phyloP scores from a whole-genome alignment of 2,888 invertebrate genomes.

The Opisthograptis luteolata region DNA sequence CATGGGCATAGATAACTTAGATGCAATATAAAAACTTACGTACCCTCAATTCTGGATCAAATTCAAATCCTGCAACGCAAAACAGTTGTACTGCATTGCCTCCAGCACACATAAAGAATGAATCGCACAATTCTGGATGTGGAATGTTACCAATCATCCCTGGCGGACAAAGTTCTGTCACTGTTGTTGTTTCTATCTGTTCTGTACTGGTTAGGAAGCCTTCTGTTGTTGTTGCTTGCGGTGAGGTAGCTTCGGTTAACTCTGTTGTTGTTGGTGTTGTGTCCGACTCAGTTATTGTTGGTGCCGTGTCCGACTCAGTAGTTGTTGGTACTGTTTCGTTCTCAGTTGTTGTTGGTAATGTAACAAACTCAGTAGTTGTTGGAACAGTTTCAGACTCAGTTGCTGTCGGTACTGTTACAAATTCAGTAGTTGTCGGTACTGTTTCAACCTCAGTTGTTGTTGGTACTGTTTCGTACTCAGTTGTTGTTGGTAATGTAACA shows the following conservation, averaged over 20 bases:
- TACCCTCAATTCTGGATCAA: constrained; percentile 13
- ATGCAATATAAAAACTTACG: background rate
- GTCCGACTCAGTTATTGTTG: background rate
- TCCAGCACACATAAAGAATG: constrained; percentile 12
- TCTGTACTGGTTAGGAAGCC: constrained; percentile 16
- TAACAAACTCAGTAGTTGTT: too few relatives aligned
- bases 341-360: too few relatives aligned
- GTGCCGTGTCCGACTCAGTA: too few relatives aligned
- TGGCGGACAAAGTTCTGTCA: constrained; percentile 2
- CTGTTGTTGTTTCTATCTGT: constrained; percentile 7
- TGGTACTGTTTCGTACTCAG: too few relatives aligned
- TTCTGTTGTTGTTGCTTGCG: constrained; percentile 23
- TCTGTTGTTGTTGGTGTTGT: constrained; percentile 4
- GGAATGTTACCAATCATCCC: constrained; percentile 12
- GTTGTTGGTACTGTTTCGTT: too few relatives aligned
- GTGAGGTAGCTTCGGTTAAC: too few relatives aligned
- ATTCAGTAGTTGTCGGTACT: too few relatives aligned
- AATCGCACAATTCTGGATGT: constrained; percentile 15
- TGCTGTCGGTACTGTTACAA: too few relatives aligned
- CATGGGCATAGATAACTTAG: too few relatives aligned
- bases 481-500: too few relatives aligned
- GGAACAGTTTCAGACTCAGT: too few relatives aligned
- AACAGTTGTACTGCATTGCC: constrained; percentile 1
- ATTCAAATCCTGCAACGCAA: constrained; percentile 10
- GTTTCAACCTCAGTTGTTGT: too few relatives aligned